Evolutionary conservation across 2,797 vertebrate genomes (phyloP).

Genomic region (Cetoscarus ocellatus): DNA sequence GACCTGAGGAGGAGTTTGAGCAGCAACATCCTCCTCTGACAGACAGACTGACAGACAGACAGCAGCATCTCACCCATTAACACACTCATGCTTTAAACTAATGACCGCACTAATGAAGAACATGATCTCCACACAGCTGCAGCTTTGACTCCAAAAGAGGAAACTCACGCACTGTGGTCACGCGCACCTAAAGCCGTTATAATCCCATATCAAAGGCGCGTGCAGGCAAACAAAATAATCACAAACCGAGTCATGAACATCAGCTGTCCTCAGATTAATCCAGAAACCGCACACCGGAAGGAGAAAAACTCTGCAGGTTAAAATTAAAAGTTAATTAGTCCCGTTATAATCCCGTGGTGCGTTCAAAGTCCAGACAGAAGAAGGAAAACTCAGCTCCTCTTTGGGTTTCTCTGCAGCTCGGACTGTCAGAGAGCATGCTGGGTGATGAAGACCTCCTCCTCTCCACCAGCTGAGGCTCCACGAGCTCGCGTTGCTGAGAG

Average conservation of each 20-base stretch:
- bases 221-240: slow-evolving; percentile 31
- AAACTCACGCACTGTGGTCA: not conserved
- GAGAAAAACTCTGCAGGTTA: not conserved
- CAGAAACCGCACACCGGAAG: not conserved
- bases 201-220: slow-evolving; percentile 8
- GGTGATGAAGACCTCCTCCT: slow-evolving; percentile 76
- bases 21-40: slow-evolving; percentile 20
- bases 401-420: slow-evolving; percentile 58
- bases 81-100: not conserved
- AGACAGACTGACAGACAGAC: not conserved
- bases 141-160: not conserved
- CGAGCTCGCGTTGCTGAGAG: slow-evolving; percentile 29
- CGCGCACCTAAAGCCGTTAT: not conserved
- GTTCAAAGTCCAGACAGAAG: slow-evolving; percentile 44
- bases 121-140: not conserved
- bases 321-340: slow-evolving; percentile 23
- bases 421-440: slow-evolving; percentile 72
- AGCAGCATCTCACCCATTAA: not conserved
- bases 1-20: not conserved
- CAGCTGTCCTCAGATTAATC: slow-evolving; percentile 20
- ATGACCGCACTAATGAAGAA: not conserved
- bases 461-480: slow-evolving; percentile 76
- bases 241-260: slow-evolving; percentile 61
- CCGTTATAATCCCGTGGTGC: slow-evolving; percentile 42
- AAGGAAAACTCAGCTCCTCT: slow-evolving; percentile 36